These are phyloP conservation scores for Vandiemenella viatica DNA, from an alignment of 2,888 invertebrate species.

Conservation along the genomic window DNA sequence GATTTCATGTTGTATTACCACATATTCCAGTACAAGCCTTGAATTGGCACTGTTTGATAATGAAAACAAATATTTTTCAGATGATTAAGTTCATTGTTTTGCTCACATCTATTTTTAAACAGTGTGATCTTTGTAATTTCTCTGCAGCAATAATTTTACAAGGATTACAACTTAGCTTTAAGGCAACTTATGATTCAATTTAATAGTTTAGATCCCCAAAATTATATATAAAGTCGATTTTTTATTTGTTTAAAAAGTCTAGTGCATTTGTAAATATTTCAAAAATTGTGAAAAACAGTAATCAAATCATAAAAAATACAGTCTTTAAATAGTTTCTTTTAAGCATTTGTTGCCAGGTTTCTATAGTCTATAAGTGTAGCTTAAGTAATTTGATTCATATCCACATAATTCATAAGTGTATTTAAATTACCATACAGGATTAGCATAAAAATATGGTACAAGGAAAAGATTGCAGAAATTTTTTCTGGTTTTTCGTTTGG, in stretches of 20 bases:
- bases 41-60: conserved; percentile 13
- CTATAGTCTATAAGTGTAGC: conserved; percentile 9
- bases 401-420: no score
- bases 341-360: conserved; percentile 8
- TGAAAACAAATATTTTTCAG: not conserved
- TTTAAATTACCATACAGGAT: no score
- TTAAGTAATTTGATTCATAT: conserved; percentile 8
- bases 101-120: conserved; percentile 13
- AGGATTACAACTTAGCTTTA: conserved; percentile 17
- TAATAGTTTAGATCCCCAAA: no score
- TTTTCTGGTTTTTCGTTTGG: conserved; percentile 4
- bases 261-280: no score
- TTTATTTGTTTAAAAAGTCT: no score
- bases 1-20: conserved; percentile 5
- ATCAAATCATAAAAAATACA: no score
- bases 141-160: conserved; percentile 17
- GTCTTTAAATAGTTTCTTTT: no score
- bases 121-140: conserved; percentile 16
- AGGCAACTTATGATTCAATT: conserved; percentile 12
- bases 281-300: no score
- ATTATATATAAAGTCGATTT: no score
- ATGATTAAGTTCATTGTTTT: conserved; percentile 14
- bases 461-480: conserved; percentile 1
- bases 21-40: conserved; percentile 3
- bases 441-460: no score